Evolutionary conservation across 2,113 vertebrate species (phyloP).

Genomic region (Cairina moschata): DNA sequence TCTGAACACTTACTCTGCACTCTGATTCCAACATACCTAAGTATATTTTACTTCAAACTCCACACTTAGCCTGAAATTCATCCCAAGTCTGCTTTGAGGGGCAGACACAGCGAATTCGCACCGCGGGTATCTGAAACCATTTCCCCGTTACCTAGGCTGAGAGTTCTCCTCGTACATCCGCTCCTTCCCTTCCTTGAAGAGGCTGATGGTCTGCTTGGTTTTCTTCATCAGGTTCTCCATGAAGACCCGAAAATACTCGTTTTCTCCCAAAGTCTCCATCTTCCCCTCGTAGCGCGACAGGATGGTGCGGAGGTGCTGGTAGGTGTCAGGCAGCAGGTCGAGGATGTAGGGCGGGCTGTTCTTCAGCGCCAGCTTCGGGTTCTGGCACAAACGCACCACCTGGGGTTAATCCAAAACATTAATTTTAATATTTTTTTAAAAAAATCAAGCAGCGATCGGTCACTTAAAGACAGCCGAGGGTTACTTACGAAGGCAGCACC

Average conservation of each 20-base stretch:
- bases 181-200: constrained; percentile 98
- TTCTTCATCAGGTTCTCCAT: constrained; percentile 99
- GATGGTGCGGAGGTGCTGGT: constrained; percentile 95
- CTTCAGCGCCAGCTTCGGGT: constrained; percentile 95
- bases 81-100: not conserved
- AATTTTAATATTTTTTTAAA: not conserved
- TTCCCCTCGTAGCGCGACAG: constrained; percentile 96
- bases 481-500: accelerated
- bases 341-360: constrained; percentile 99
- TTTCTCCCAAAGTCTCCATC: constrained; percentile 97
- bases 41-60: not conserved
- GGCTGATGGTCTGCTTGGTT: constrained; percentile 98
- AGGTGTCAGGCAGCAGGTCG: constrained; percentile 96
- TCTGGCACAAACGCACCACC: constrained; percentile 98
- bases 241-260: constrained; percentile 97
- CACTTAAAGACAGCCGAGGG: accelerated
- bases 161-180: constrained; percentile 99
- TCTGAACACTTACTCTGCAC: not conserved
- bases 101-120: not conserved
- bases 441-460: accelerated
- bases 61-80: not conserved
- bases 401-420: constrained; percentile 50
- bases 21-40: not conserved
- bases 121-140: not conserved
- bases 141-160: constrained; percentile 87